Percentiles rank a stretch among this genome's conserved stretches.
Conservation (phyloP, 2,888 invertebrate genomes). For the Epistrophe eligans region DNA sequence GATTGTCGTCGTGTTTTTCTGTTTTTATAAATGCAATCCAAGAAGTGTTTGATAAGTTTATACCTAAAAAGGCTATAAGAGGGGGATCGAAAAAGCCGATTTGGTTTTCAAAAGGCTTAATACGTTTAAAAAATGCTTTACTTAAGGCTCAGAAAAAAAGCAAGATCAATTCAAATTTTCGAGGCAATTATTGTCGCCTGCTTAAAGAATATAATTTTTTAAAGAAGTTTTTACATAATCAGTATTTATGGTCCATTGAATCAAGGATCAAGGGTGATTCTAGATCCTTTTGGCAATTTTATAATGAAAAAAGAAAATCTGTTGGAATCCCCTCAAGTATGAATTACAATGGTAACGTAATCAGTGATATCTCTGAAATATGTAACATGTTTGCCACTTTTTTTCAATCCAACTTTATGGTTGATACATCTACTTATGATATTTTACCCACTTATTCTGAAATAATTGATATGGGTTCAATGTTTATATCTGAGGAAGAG, state of each 20-base stretch:
- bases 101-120: neutral
- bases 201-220: neutral
- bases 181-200: neutral
- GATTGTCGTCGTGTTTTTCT: too few relatives aligned
- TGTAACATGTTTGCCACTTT: too few relatives aligned
- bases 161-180: neutral
- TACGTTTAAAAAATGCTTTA: neutral
- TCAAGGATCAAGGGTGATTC: neutral
- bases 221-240: neutral
- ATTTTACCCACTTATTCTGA: too few relatives aligned
- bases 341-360: conserved; percentile 3
- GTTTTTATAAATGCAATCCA: too few relatives aligned
- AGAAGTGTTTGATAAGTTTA: too few relatives aligned
- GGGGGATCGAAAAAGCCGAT: neutral
- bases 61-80: too few relatives aligned
- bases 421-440: too few relatives aligned
- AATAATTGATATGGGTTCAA: too few relatives aligned
- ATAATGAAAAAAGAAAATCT: neutral
- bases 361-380: too few relatives aligned
- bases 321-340: neutral
- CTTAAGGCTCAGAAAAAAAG: neutral
- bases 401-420: too few relatives aligned
- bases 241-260: neutral
- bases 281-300: neutral
- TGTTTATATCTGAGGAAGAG: too few relatives aligned